These are phyloP conservation scores for Biston betularia DNA, from an alignment of 2,888 invertebrate genomes.

Conservation along the genomic window DNA sequence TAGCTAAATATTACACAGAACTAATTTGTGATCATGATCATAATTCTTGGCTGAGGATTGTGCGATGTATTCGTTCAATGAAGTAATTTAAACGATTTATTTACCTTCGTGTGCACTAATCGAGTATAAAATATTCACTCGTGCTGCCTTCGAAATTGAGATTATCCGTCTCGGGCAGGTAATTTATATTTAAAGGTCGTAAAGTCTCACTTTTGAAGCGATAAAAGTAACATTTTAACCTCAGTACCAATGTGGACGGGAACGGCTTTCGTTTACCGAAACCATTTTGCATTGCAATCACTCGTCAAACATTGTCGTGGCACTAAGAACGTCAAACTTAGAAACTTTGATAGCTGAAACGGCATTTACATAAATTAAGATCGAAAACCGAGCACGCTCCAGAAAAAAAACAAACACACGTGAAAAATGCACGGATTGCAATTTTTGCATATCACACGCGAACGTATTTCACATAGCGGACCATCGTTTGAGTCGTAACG, in stretches of 20 bases:
- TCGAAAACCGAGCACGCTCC: conserved; percentile 61
- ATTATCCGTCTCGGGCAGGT: conserved; percentile 71
- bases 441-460: conserved; percentile 77
- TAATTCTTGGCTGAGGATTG: conserved; percentile 5
- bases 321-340: conserved; percentile 66
- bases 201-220: conserved; percentile 82
- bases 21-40: conserved; percentile 21
- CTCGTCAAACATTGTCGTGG: conserved; percentile 74
- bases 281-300: conserved; percentile 66
- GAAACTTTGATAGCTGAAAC: conserved; percentile 62
- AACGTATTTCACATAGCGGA: conserved; percentile 76
- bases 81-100: conserved; percentile 63
- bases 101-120: conserved; percentile 70
- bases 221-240: conserved; percentile 83
- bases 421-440: conserved; percentile 62
- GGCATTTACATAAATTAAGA: conserved; percentile 70
- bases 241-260: conserved; percentile 67
- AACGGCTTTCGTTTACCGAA: conserved; percentile 66
- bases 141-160: conserved; percentile 68
- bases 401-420: conserved; percentile 74
- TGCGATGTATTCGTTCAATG: conserved; percentile 42
- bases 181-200: conserved; percentile 84
- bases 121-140: conserved; percentile 75
- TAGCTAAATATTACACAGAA: conserved; percentile 35
- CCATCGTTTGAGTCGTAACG: conserved; percentile 63